Base-by-base conservation (phyloP, 1,140 invertebrate genomes). In the Cyclina sinensis region DNA sequence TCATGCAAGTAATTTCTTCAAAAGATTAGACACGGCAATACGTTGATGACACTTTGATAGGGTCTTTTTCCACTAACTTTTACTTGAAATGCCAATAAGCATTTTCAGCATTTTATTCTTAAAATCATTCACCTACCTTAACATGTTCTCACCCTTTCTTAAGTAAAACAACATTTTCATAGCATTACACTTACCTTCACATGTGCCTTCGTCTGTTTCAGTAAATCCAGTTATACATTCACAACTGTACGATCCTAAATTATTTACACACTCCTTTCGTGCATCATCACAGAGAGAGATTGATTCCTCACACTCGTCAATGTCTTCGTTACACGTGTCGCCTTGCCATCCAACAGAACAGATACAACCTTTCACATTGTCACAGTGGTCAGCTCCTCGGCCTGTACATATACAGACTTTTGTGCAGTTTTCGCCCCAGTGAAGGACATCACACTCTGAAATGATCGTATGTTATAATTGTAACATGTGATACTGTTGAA, bases 281-380 rank as follows among this genome's bases (percentile, higher is more conserved):
- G 59, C 11, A 62, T 86, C 84, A 11, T 62, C 16, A 39, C 84
- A 86, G 1, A 39, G 18, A 14, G 59, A 21, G 27, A 18, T n/a
- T 2, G n/a, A 4, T 16, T 7, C 1, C 14, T 3, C 7, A 76
- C 84, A 86, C 57, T 86, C 84, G 27, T 86, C 32, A 16, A 86
- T 43, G 39, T 86, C 84, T n/a, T 76, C 73, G 24, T 86, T 43
- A 43, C 84, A 86, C n/a, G 84, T 39, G 18, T 39, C 51, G 1
- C 84, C 84, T 78, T 35, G 30, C 84, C 84, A 86, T 11, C 84
- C 84, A 30, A 24, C 73, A 12, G 27, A 14, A 62, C 84, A 86
- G 7, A 78, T 27, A 57, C 84, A 86, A 27, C 84, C 84, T 78
- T 62, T 76, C 14, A 76, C 54, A 27, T 37, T 37, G 37, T 86